A percentile compares a stretch with the other conserved stretches of the same genome.
Evolutionary conservation across 2,888 invertebrate genomes (phyloP).

Genomic region (Stenurella melanura): DNA sequence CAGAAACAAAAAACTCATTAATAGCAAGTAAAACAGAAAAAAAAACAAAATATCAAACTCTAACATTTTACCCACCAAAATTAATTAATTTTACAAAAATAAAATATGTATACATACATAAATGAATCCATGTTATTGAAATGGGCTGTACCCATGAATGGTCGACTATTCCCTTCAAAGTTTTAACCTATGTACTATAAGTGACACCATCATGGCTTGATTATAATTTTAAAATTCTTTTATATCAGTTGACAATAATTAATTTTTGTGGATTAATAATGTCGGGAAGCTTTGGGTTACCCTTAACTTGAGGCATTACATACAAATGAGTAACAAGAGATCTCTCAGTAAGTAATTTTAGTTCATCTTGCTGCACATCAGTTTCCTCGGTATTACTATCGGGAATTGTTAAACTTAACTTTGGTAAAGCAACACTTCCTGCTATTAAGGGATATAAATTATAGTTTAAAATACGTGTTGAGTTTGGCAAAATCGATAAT

Average conservation of each 20-base stretch:
- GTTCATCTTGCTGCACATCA: slow-evolving; percentile 73
- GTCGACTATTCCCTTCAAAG: no score
- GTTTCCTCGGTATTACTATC: slow-evolving; percentile 70
- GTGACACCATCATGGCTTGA: no score
- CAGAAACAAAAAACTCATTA: no score
- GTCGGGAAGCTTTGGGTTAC: slow-evolving; percentile 55
- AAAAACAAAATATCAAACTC: no score
- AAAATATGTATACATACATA: no score
- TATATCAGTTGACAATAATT: slow-evolving; percentile 28
- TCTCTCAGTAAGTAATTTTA: slow-evolving; percentile 77
- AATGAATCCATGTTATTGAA: no score
- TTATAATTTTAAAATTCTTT: no score
- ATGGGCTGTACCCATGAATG: no score
- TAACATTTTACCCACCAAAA: no score
- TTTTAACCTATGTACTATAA: no score
- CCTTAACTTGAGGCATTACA: slow-evolving; percentile 74
- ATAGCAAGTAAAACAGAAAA: no score
- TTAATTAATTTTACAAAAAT: no score
- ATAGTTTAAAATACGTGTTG: slow-evolving; percentile 80
- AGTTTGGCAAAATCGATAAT: slow-evolving; percentile 78
- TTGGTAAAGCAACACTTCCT: slow-evolving; percentile 83
- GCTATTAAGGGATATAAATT: slow-evolving; percentile 87
- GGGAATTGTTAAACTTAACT: slow-evolving; percentile 75
- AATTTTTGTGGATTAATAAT: slow-evolving; percentile 39
- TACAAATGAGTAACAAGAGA: slow-evolving; percentile 80